These are phyloP conservation scores for Musca domestica DNA, from an alignment of 1,140 invertebrate species.

Conservation along the genomic window DNA sequence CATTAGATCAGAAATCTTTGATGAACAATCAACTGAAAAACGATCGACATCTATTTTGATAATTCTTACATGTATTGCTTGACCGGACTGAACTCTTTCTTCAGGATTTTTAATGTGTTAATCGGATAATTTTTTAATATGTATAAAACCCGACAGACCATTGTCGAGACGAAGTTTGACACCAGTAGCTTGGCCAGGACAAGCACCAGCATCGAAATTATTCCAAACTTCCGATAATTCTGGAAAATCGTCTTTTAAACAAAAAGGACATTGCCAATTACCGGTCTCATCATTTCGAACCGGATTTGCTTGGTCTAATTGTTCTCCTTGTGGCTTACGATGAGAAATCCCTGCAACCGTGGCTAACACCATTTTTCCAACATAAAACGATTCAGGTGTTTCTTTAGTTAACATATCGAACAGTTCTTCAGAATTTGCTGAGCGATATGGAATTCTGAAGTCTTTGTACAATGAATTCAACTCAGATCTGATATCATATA, in stretches of 20 bases:
- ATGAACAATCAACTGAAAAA: slow-evolving; percentile 92
- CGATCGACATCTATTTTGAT: slow-evolving; percentile 94
- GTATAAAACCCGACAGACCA: slow-evolving; percentile 91
- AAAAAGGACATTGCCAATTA: slow-evolving; percentile 97
- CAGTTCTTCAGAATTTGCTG: slow-evolving; percentile 80
- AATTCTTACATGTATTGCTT: slow-evolving; percentile 91
- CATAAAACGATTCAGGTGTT: slow-evolving; percentile 91
- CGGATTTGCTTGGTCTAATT: slow-evolving; percentile 93
- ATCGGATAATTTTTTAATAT: slow-evolving; percentile 93
- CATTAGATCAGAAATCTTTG: slow-evolving; percentile 86
- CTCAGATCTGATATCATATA: slow-evolving; percentile 97
- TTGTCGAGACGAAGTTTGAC: slow-evolving; percentile 90
- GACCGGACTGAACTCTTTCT: slow-evolving; percentile 82
- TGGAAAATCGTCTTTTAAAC: slow-evolving; percentile 90
- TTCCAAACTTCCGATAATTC: slow-evolving; percentile 97
- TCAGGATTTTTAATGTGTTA: slow-evolving; percentile 90
- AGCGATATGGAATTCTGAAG: slow-evolving; percentile 74
- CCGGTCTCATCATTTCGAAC: slow-evolving; percentile 90
- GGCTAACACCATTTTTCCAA: slow-evolving; percentile 82
- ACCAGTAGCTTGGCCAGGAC: slow-evolving; percentile 93
- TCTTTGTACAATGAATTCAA: slow-evolving; percentile 96
- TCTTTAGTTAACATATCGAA: slow-evolving; percentile 97
- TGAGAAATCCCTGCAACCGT: slow-evolving; percentile 77
- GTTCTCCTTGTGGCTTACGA: slow-evolving; percentile 86
- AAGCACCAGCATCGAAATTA: slow-evolving; percentile 94